A percentile compares a stretch with the other conserved stretches of the same genome.
Evolutionary conservation across 2,888 invertebrate genomes (phyloP).

Genomic region (Argyresthia albistria): DNA sequence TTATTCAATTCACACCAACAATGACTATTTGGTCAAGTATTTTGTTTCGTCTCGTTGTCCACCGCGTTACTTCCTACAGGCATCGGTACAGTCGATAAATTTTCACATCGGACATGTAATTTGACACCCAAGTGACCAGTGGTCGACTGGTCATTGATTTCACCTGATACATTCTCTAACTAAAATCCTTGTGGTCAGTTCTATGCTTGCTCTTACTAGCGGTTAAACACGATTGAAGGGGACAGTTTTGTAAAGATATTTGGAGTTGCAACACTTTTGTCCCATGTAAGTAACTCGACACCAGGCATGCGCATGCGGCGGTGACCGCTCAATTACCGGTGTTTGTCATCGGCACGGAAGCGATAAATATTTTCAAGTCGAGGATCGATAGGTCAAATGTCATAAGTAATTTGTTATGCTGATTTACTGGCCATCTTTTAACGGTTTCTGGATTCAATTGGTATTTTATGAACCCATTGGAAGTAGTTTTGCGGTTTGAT

Average conservation of each 20-base stretch:
- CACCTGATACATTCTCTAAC: constrained; percentile 36
- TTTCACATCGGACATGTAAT: constrained; percentile 48
- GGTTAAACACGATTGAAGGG: not conserved
- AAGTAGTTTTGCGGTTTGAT: not conserved
- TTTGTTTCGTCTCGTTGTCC: constrained; percentile 13
- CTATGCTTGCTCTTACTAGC: constrained; percentile 9
- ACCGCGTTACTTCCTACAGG: constrained; percentile 50
- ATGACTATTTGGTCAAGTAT: constrained; percentile 21
- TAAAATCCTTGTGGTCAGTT: constrained; percentile 19
- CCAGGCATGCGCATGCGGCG: constrained; percentile 34
- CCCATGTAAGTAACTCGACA: constrained; percentile 55
- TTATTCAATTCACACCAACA: constrained; percentile 52
- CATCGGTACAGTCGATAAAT: constrained; percentile 38
- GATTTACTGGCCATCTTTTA: constrained; percentile 5
- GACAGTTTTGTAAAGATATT: not conserved
- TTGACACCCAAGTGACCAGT: constrained; percentile 56
- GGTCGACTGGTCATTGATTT: constrained; percentile 44
- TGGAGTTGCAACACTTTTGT: not conserved
- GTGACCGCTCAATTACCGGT: constrained; percentile 64
- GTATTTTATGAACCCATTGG: not conserved
- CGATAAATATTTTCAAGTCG: constrained; percentile 43
- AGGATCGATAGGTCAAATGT: constrained; percentile 3
- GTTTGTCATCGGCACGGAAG: constrained; percentile 52
- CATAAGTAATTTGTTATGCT: constrained; percentile 7
- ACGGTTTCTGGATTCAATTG: not conserved